Conservation (phyloP, 2,888 invertebrate species). For the Hyposoter didymator region DNA sequence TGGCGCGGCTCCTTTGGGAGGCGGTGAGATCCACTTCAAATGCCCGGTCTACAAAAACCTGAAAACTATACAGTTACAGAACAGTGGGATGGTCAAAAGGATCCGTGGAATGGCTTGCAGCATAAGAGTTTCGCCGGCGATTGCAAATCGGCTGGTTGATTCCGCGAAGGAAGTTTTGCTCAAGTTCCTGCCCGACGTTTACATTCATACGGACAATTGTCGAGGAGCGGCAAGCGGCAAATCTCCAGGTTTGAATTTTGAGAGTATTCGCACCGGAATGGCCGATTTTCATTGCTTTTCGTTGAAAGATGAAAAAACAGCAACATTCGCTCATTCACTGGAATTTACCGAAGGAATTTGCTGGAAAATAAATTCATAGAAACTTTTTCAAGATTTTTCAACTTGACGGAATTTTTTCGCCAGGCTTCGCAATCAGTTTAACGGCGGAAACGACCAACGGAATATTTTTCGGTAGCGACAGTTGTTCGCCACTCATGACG, state of each 20-base stretch:
- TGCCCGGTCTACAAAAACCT: conserved; percentile 95
- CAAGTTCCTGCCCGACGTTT: conserved; percentile 97
- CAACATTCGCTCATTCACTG: not conserved
- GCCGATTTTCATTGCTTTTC: not conserved
- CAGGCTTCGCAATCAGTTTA: conserved; percentile 94
- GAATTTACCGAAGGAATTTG: not conserved
- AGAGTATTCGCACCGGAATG: conserved; percentile 15
- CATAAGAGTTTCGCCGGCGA: conserved; percentile 95
- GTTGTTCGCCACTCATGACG: conserved; percentile 81
- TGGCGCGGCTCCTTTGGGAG: conserved; percentile 95
- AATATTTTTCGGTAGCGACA: conserved; percentile 86
- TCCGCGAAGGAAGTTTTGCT: conserved; percentile 95
- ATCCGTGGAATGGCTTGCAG: conserved; percentile 97
- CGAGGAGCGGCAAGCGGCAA: conserved; percentile 95
- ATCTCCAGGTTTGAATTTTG: conserved; percentile 87
- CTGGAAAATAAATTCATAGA: no score
- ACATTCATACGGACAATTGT: conserved; percentile 96
- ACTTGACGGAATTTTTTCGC: not conserved
- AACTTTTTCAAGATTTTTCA: not conserved
- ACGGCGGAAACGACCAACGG: conserved; percentile 96
- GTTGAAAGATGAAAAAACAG: not conserved
- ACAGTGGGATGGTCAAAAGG: conserved; percentile 96
- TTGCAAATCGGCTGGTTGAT: conserved; percentile 97
- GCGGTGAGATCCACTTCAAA: conserved; percentile 95
- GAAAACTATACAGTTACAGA: conserved; percentile 91